A percentile compares a stretch with the other conserved stretches of the same genome.
Conservation (phyloP, 92 coral and sea anemone species). For the Umimayanthus kanabou region DNA sequence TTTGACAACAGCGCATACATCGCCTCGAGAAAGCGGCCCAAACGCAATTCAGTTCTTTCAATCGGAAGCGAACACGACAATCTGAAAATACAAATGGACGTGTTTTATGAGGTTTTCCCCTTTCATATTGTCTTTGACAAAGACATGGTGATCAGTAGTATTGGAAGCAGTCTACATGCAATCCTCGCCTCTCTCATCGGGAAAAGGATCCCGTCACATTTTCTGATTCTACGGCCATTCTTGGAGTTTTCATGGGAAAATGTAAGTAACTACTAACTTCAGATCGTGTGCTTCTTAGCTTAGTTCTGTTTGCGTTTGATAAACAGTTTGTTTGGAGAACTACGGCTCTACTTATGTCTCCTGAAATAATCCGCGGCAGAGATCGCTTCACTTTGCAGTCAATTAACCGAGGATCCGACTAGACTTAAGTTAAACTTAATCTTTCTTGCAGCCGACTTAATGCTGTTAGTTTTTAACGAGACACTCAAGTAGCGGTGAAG, state of each 20-base stretch:
- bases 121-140: conserved; percentile 82
- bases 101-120: conserved; percentile 86
- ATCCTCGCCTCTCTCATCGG: conserved; percentile 65
- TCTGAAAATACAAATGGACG: conserved; percentile 77
- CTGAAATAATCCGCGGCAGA: neutral
- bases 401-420: neutral
- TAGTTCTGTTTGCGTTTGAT: neutral
- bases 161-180: conserved; percentile 73
- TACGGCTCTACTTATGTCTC: neutral
- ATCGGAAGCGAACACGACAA: conserved; percentile 69
- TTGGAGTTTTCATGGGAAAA: conserved; percentile 85
- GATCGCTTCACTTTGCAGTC: neutral
- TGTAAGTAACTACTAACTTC: conserved; percentile 55
- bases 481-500: neutral
- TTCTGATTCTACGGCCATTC: conserved; percentile 76
- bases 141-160: conserved; percentile 76
- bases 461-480: neutral
- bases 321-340: conserved; percentile 22
- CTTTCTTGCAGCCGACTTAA: neutral
- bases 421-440: neutral
- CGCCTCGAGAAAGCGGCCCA: conserved; percentile 69
- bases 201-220: conserved; percentile 57
- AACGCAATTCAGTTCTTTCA: conserved; percentile 82
- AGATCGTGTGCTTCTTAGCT: conserved; percentile 4
- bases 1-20: conserved; percentile 83